Evolutionary conservation across 2,113 vertebrate genomes (phyloP).

Genomic region (Deroptyus accipitrinus): DNA sequence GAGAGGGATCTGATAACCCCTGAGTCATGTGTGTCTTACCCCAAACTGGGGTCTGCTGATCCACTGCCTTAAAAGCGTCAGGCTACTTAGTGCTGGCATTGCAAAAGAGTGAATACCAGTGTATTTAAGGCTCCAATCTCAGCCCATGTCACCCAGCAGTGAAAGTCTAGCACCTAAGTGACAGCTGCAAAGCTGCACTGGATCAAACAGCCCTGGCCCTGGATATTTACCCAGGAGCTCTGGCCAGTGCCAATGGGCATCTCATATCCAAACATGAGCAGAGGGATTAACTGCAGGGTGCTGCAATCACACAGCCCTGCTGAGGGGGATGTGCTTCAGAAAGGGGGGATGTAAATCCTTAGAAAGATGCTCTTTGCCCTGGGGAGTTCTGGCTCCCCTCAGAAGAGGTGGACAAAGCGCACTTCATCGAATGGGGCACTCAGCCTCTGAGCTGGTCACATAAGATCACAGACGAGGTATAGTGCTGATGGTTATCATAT

Average conservation of each 20-base stretch:
- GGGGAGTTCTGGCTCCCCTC: not conserved
- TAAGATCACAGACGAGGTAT: not conserved
- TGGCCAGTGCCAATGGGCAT: rapidly evolving
- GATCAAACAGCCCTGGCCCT: not conserved
- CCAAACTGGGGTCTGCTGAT: not conserved
- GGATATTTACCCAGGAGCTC: not conserved
- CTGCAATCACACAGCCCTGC: not conserved
- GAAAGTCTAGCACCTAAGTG: not conserved
- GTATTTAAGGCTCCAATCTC: not conserved
- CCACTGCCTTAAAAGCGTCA: not conserved
- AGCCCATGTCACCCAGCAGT: not conserved
- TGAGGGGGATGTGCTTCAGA: not conserved
- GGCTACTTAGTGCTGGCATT: not conserved
- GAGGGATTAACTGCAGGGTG: not conserved
- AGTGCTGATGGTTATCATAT: too few species aligned
- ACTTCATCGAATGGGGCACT: not conserved
- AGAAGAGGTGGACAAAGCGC: not conserved
- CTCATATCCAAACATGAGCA: not conserved
- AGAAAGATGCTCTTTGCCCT: not conserved
- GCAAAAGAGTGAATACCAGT: not conserved
- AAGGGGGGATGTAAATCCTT: not conserved
- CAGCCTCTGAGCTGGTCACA: not conserved
- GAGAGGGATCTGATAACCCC: not conserved
- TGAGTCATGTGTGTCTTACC: not conserved
- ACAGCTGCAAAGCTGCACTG: not conserved